These are phyloP conservation scores for Campoletis raptor DNA, from an alignment of 2,888 invertebrate genomes.

Conservation along the genomic window DNA sequence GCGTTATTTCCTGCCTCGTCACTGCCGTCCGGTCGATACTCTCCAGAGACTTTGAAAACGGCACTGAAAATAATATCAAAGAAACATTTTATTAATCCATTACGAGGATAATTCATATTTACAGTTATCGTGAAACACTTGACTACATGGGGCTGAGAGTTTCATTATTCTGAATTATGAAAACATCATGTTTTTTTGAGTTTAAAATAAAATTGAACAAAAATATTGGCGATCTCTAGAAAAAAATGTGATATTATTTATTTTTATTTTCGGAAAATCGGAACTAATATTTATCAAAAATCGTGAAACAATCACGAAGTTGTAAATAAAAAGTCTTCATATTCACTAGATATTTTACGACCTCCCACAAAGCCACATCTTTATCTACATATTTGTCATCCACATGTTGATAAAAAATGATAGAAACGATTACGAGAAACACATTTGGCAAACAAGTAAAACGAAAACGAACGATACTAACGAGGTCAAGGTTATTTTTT, in stretches of 20 bases:
- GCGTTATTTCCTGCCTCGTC: slow-evolving; percentile 80
- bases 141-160: background rate
- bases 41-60: slow-evolving; percentile 90
- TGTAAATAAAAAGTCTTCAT: background rate
- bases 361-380: background rate
- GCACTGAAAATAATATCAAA: slow-evolving; percentile 80
- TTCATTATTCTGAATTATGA: background rate
- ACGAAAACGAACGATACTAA: background rate
- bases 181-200: background rate
- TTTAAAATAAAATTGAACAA: too few species aligned
- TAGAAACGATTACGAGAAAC: background rate
- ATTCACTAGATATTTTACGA: background rate
- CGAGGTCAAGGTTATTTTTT: background rate
- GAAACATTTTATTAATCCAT: background rate
- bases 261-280: too few species aligned
- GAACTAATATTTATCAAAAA: too few species aligned
- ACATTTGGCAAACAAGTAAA: background rate
- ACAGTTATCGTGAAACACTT: background rate
- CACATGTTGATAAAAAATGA: background rate
- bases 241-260: too few species aligned
- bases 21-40: slow-evolving; percentile 85
- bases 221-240: too few species aligned
- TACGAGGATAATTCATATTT: background rate
- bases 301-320: too few species aligned
- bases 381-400: background rate